Evolutionary conservation across 1,140 invertebrate genomes (phyloP), one percentile per base, ranked within the genome.

Genomic region (Matsumurasca onukii): DNA sequence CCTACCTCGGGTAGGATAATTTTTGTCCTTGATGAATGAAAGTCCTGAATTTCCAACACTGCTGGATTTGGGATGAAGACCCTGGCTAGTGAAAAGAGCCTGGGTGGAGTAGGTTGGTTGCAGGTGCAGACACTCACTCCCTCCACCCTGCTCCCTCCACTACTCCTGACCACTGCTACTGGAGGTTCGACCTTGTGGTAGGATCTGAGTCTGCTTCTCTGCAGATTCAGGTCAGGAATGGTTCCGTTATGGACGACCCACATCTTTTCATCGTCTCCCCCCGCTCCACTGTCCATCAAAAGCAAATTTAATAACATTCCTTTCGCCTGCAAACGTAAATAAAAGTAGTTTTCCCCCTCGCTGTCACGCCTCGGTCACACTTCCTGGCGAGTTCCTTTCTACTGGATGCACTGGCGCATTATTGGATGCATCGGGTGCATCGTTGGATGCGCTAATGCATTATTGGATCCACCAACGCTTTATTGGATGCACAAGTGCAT

Each of bases 251-350:
- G 3, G 25, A 5, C 25, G 55, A 29, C 55, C 55, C 55, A 59
- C 22, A 59, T 59, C 25, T 27, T 59, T 59, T 59, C 2, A 27
- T 27, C 55, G 13, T n/a, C 55, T 24, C 25, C 55, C 12, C 55
- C 24, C 55, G 9, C 55, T 13, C 5, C 55, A 59, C 2, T 3
- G 13, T 2, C 25, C 55, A 29, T 59, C 55, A 27, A 59, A 59
- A 59, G 15, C 55, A 59, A 59, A 59, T 59, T 59, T 59, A 59
- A 59, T 59, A 59, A 59, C 55, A 59, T 59, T 59, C 55, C 55
- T 59, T 59, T 59, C 55, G 25, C 55, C 55, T 5, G 22, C 15
- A 59, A 59, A 59, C 55, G 55, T 27, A 59, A 59, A 59, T 59
- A 59, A 13, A 27, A 59, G 22, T 59, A 52, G 34, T 39, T 39